A percentile compares a stretch with the other conserved stretches of the same genome.
These are phyloP conservation scores for Tapera naevia DNA, from an alignment of 2,797 vertebrate genomes.

Conservation along the genomic window DNA sequence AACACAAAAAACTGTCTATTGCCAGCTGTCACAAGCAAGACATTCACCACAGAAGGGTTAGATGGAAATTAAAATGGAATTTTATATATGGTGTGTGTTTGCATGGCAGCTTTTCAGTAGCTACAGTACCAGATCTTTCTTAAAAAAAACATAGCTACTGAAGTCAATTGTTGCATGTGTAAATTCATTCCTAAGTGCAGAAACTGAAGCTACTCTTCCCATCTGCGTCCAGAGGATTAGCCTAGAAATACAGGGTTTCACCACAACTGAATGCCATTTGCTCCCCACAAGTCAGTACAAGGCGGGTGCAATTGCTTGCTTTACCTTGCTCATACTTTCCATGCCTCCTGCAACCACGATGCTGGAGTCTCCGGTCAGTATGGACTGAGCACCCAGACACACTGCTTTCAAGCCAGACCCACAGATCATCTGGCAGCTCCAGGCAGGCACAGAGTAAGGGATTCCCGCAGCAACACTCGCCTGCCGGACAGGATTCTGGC, in stretches of 20 bases:
- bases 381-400: constrained; percentile 90
- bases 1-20: background rate
- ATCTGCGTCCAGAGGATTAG: background rate
- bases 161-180: background rate
- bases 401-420: constrained; percentile 95
- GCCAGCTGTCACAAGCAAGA: background rate
- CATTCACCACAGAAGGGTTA: background rate
- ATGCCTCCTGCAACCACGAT: constrained; percentile 96
- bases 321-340: constrained; percentile 97
- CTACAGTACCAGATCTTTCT: background rate
- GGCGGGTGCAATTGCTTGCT: rapidly evolving
- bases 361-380: constrained; percentile 83
- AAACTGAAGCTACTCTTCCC: background rate
- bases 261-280: no score
- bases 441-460: constrained; percentile 89
- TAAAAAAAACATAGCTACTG: no score
- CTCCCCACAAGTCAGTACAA: rapidly evolving
- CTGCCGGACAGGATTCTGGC: constrained; percentile 92
- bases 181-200: background rate
- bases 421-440: constrained; percentile 98
- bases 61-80: background rate
- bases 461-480: constrained; percentile 89
- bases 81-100: background rate
- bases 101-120: background rate
- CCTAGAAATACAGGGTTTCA: background rate